Evolutionary conservation across 2,797 vertebrate genomes (phyloP).

Genomic region (Toxotes lorentzi): DNA sequence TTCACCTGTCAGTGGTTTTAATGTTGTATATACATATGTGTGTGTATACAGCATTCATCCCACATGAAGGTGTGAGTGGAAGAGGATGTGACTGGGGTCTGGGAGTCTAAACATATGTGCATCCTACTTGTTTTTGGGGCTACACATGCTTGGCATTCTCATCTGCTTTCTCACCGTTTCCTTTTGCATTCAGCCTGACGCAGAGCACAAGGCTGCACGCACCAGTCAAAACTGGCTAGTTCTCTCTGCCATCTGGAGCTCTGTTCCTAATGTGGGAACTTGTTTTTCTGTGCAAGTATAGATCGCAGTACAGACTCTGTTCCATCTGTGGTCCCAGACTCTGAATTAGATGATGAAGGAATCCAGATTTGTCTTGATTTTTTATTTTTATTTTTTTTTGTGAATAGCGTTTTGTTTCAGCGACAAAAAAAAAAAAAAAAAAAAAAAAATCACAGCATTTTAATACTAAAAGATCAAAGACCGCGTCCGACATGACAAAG

Average conservation of each 20-base stretch:
- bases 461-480: neutral
- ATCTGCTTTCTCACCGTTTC: constrained; percentile 45
- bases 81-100: constrained; percentile 14
- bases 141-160: constrained; percentile 32
- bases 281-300: constrained; percentile 40
- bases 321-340: constrained; percentile 43
- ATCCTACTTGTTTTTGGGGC: neutral
- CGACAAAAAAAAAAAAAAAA: no score
- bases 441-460: neutral
- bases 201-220: constrained; percentile 15
- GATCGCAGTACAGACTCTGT: constrained; percentile 18
- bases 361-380: neutral
- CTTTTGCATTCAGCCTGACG: constrained; percentile 5
- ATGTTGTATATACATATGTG: no score
- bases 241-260: constrained; percentile 60
- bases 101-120: neutral
- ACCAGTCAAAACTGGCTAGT: constrained; percentile 22
- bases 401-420: neutral
- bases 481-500: neutral
- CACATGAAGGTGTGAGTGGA: no score
- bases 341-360: neutral
- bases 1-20: no score
- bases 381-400: neutral
- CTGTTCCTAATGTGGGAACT: constrained; percentile 28
- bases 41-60: no score